phyloP scores from a whole-genome alignment of 2,888 invertebrate genomes.

The Crematogaster levior region DNA sequence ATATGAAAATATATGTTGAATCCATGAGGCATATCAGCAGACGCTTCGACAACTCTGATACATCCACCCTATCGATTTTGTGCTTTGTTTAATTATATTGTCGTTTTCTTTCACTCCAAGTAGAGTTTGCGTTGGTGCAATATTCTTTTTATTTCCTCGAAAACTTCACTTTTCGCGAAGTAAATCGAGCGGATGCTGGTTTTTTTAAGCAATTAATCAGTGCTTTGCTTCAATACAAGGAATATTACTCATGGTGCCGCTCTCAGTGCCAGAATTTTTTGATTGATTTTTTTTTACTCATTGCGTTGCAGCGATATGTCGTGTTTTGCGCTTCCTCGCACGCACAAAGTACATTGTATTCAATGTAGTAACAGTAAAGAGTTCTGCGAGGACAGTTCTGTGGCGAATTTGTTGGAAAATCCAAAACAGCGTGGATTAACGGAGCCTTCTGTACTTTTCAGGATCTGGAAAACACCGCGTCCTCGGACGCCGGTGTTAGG shows the following conservation, averaged over 20 bases:
- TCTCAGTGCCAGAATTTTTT: background rate
- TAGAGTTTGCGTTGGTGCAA: slow-evolving; percentile 3
- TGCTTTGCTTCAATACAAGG: background rate
- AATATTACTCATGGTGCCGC: background rate
- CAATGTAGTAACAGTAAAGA: background rate
- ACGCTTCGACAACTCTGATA: slow-evolving; percentile 67
- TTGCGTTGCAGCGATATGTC: background rate
- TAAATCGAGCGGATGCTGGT: slow-evolving; percentile 11
- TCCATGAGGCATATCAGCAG: slow-evolving; percentile 70
- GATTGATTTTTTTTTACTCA: background rate
- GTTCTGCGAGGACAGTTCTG: background rate
- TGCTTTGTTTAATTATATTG: slow-evolving; percentile 16
- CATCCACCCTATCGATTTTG: slow-evolving; percentile 59
- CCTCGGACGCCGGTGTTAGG: slow-evolving; percentile 96
- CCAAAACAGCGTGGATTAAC: slow-evolving; percentile 55
- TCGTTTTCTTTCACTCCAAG: background rate
- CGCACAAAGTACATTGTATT: background rate
- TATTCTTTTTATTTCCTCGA: background rate
- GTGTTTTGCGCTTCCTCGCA: background rate
- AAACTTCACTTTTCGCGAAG: background rate
- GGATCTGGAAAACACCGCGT: slow-evolving; percentile 97
- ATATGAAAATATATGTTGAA: slow-evolving; percentile 75
- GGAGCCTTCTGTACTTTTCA: slow-evolving; percentile 85
- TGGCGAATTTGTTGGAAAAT: background rate
- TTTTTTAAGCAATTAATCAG: slow-evolving; percentile 12